phyloP scores from a whole-genome alignment of 1,140 invertebrate species.

The Schmidtea mediterranea region DNA sequence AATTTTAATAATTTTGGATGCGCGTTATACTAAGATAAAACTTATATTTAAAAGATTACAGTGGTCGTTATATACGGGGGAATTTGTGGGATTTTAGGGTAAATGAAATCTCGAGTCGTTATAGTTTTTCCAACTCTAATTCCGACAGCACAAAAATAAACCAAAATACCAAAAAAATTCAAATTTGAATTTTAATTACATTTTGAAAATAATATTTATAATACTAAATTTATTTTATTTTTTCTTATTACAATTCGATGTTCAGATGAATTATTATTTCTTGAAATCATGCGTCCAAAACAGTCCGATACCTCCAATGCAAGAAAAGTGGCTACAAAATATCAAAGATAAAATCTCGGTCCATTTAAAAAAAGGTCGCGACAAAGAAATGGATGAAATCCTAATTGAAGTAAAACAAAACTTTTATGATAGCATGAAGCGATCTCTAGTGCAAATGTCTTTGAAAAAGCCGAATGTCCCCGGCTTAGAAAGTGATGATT shows the following conservation, averaged over 20 bases:
- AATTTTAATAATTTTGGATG: constrained; percentile 1
- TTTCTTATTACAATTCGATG: neutral
- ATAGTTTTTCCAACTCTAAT: no score
- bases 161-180: no score
- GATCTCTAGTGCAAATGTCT: constrained; percentile 23
- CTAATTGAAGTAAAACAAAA: constrained; percentile 19
- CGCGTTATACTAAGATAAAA: constrained; percentile 3
- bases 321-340: constrained; percentile 19
- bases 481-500: constrained; percentile 21
- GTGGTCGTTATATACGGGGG: no score
- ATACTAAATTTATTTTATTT: no score
- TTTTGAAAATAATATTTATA: no score
- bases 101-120: no score
- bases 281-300: constrained; percentile 20
- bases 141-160: no score
- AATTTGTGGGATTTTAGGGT: no score
- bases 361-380: constrained; percentile 12
- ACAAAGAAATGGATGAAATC: constrained; percentile 14
- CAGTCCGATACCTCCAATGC: constrained; percentile 21
- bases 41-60: neutral
- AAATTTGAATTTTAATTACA: no score
- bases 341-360: constrained; percentile 20
- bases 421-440: constrained; percentile 22
- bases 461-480: constrained; percentile 20
- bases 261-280: constrained; percentile 22